These are phyloP conservation scores for Leptocoma aspasia DNA, from an alignment of 2,113 vertebrate species.

Conservation along the genomic window DNA sequence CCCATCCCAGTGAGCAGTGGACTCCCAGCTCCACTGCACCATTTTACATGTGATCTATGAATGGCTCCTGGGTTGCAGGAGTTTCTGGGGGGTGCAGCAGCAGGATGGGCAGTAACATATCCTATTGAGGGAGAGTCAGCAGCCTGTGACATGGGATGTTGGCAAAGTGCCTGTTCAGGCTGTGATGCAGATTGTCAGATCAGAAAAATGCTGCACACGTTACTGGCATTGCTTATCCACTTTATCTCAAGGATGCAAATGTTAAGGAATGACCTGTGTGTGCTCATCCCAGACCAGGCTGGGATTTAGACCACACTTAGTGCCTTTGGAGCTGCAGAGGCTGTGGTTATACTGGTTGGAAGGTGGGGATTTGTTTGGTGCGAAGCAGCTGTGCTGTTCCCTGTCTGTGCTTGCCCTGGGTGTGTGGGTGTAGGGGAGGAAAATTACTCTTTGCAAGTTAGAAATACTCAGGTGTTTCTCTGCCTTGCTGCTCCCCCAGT, in stretches of 20 bases:
- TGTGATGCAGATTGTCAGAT: not conserved
- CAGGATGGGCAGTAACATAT: not conserved
- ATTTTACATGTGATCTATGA: accelerated
- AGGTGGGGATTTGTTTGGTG: not conserved
- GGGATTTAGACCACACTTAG: not conserved
- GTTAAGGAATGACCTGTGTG: not conserved
- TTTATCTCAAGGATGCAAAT: not conserved
- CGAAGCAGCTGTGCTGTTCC: not conserved
- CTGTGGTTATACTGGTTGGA: not conserved
- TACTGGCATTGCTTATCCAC: not conserved
- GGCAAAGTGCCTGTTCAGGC: not conserved
- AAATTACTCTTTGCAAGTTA: not conserved
- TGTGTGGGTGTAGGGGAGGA: not conserved
- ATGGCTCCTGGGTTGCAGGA: not conserved
- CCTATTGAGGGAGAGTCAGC: not conserved
- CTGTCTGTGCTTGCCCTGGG: not conserved
- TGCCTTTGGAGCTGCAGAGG: not conserved
- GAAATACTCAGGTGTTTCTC: not conserved
- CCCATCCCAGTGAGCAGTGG: not conserved
- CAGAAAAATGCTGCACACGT: not conserved
- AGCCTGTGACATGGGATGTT: not conserved
- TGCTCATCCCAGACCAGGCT: not conserved
- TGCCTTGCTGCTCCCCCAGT: not conserved
- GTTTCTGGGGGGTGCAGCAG: not conserved
- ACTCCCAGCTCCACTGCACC: not conserved